phyloP scores from a whole-genome alignment of 1,140 invertebrate species.

The Druon quercuslanigerum region DNA sequence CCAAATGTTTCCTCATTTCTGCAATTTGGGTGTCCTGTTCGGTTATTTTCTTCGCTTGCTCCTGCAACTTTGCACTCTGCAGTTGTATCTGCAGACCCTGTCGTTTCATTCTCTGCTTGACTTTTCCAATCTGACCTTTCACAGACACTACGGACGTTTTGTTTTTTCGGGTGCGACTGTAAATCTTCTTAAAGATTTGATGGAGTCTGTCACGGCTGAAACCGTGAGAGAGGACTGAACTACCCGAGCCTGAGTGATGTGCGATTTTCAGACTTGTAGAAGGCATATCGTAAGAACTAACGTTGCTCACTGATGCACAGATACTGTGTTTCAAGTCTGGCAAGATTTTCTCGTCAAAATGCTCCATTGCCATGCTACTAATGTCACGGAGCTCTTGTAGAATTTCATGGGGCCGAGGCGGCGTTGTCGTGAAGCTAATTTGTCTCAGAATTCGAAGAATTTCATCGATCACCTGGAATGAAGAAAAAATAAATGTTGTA shows the following conservation, averaged over 20 bases:
- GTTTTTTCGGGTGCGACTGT: slow-evolving; percentile 66
- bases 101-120: slow-evolving; percentile 67
- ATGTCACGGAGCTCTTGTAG: slow-evolving; percentile 93
- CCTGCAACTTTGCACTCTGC: slow-evolving; percentile 74
- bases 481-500: slow-evolving; percentile 39
- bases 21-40: slow-evolving; percentile 74
- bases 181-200: slow-evolving; percentile 69
- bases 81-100: slow-evolving; percentile 68
- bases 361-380: slow-evolving; percentile 97
- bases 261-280: slow-evolving; percentile 65
- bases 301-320: slow-evolving; percentile 64
- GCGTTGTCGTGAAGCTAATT: slow-evolving; percentile 81
- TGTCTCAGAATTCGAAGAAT: slow-evolving; percentile 84
- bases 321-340: slow-evolving; percentile 76
- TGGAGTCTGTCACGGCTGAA: slow-evolving; percentile 67
- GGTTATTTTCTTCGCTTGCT: slow-evolving; percentile 73
- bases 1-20: slow-evolving; percentile 76
- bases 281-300: slow-evolving; percentile 66
- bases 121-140: slow-evolving; percentile 62
- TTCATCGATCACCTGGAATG: slow-evolving; percentile 90
- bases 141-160: slow-evolving; percentile 60
- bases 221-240: slow-evolving; percentile 53
- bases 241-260: slow-evolving; percentile 53
- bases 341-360: slow-evolving; percentile 94
- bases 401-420: slow-evolving; percentile 88